These are phyloP conservation scores for Anguilla japonica DNA, from an alignment of 2,113 vertebrate genomes.

Conservation along the genomic window DNA sequence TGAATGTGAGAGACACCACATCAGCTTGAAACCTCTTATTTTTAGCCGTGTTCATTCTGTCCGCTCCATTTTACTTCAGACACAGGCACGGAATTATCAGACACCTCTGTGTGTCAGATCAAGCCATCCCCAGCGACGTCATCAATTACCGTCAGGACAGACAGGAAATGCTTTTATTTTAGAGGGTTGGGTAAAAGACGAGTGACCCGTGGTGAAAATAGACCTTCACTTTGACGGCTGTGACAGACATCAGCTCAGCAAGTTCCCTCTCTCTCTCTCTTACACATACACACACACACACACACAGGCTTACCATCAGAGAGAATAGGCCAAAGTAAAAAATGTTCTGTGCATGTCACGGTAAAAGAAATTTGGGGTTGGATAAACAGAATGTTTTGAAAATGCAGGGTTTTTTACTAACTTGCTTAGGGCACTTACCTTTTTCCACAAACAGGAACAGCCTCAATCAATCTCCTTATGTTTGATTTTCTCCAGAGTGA, in stretches of 20 bases:
- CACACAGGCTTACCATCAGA: background rate
- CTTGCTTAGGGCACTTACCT: background rate
- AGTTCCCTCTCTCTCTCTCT: no score
- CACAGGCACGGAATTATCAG: background rate
- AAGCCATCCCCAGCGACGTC: background rate
- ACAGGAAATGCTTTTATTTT: slow-evolving; percentile 26
- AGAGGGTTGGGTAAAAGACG: background rate
- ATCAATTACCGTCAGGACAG: slow-evolving; percentile 29
- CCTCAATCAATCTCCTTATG: background rate
- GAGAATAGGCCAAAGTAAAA: background rate
- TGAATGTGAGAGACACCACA: background rate
- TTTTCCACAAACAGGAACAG: background rate
- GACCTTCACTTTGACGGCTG: background rate
- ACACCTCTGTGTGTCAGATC: background rate
- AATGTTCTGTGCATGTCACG: no score
- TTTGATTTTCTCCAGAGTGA: background rate
- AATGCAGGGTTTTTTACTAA: background rate
- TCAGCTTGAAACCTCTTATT: slow-evolving; percentile 22
- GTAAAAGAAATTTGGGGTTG: background rate
- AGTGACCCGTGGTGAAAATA: background rate
- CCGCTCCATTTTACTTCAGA: background rate
- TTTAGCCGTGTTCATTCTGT: slow-evolving; percentile 7
- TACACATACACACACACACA: no score
- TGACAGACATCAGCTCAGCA: slow-evolving; percentile 5
- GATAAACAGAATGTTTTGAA: background rate